Evolutionary conservation across 1,140 invertebrate genomes (phyloP).

Genomic region (Bombus superbus): DNA sequence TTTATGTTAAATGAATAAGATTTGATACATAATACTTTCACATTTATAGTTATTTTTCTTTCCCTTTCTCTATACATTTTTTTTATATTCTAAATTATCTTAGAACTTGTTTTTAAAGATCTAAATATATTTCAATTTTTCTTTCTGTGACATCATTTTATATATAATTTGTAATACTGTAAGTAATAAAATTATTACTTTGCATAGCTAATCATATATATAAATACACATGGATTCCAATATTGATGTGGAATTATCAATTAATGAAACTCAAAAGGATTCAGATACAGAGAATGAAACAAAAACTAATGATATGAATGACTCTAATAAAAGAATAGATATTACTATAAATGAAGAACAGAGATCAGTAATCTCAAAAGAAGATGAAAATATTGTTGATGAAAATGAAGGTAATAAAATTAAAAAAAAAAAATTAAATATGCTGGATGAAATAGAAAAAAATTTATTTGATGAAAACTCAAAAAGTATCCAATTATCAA

Average conservation of each 20-base stretch:
- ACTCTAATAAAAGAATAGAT: neutral
- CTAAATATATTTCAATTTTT: neutral
- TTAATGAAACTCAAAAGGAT: conserved; percentile 19
- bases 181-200: conserved; percentile 15
- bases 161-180: neutral
- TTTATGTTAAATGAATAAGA: neutral
- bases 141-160: neutral
- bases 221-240: conserved; percentile 46
- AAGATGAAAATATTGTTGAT: neutral
- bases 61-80: neutral
- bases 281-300: conserved; percentile 22
- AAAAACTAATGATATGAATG: conserved; percentile 11
- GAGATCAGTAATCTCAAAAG: neutral
- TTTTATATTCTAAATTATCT: neutral
- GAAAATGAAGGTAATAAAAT: neutral
- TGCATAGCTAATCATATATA: conserved; percentile 33
- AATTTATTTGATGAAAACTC: neutral
- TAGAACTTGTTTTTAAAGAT: neutral
- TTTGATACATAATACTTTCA: neutral
- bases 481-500: conserved; percentile 2
- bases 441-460: neutral
- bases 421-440: neutral
- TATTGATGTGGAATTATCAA: conserved; percentile 6
- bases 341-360: neutral
- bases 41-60: neutral